These are phyloP conservation scores for Quadroppia sp. DNA, from an alignment of 2,888 invertebrate species.

Conservation along the genomic window DNA sequence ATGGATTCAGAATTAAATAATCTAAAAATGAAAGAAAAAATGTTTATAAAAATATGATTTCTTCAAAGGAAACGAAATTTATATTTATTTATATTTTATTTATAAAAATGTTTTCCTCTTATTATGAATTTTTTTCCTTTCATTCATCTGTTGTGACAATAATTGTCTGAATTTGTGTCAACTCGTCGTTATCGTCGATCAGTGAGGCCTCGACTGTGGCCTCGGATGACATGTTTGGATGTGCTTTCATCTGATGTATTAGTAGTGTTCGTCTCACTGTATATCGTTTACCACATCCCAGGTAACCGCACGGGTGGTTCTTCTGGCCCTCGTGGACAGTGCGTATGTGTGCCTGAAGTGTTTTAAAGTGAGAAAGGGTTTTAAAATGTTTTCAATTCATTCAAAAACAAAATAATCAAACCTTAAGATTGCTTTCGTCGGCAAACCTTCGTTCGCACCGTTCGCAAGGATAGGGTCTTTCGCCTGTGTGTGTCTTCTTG, in stretches of 20 bases:
- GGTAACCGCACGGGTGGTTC: conserved; percentile 3
- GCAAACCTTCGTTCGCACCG: conserved; percentile 29
- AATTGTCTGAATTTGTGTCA: neutral
- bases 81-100: too few species aligned
- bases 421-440: conserved; percentile 30
- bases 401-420: neutral
- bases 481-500: conserved; percentile 30
- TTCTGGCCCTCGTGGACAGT: conserved; percentile 29
- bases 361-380: too few species aligned
- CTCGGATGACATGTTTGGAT: neutral
- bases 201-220: neutral
- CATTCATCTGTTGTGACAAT: neutral
- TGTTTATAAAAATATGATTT: too few species aligned
- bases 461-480: conserved; percentile 30
- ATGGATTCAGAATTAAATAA: too few species aligned
- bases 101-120: neutral
- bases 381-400: neutral
- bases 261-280: conserved; percentile 28
- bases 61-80: too few species aligned
- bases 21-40: too few species aligned
- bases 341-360: neutral
- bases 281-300: conserved; percentile 14
- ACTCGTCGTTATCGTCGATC: neutral
- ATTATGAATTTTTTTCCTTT: neutral
- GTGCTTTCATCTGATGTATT: conserved; percentile 24